A percentile compares a stretch with the other conserved stretches of the same genome.
Conservation (phyloP, 2,888 invertebrate genomes). For the Heliconius ethilla region DNA sequence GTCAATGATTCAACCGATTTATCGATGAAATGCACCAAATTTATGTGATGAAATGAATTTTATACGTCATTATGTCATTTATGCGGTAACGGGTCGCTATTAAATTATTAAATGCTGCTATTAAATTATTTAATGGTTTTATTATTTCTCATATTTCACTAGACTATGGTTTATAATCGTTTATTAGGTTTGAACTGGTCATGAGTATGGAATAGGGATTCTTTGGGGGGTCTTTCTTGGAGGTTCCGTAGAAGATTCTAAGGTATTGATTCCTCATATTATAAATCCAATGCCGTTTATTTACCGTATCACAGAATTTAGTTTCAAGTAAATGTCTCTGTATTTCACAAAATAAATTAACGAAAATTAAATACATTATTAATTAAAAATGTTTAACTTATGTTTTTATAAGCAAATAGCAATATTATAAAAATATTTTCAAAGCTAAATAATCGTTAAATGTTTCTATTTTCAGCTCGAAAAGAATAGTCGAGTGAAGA, state of each 20-base stretch:
- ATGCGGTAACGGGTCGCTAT: slow-evolving; percentile 44
- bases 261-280: neutral
- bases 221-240: too few species aligned
- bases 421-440: neutral
- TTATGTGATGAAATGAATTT: slow-evolving; percentile 56
- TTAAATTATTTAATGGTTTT: slow-evolving; percentile 20
- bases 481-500: slow-evolving; percentile 36
- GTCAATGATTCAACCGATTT: slow-evolving; percentile 78
- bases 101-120: slow-evolving; percentile 20
- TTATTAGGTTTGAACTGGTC: neutral
- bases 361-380: neutral
- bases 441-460: slow-evolving; percentile 9
- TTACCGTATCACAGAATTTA: neutral
- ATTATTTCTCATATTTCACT: slow-evolving; percentile 16
- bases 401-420: neutral
- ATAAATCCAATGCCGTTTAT: neutral
- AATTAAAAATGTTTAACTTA: neutral
- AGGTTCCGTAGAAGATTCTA: too few species aligned
- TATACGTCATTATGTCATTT: slow-evolving; percentile 53
- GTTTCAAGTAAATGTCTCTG: neutral
- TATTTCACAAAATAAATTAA: neutral
- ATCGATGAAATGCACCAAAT: slow-evolving; percentile 71
- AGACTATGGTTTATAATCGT: neutral
- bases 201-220: neutral
- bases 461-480: slow-evolving; percentile 32